Evolutionary conservation across 2,797 vertebrate genomes (phyloP).

Genomic region (Eulemur rubriventer): DNA sequence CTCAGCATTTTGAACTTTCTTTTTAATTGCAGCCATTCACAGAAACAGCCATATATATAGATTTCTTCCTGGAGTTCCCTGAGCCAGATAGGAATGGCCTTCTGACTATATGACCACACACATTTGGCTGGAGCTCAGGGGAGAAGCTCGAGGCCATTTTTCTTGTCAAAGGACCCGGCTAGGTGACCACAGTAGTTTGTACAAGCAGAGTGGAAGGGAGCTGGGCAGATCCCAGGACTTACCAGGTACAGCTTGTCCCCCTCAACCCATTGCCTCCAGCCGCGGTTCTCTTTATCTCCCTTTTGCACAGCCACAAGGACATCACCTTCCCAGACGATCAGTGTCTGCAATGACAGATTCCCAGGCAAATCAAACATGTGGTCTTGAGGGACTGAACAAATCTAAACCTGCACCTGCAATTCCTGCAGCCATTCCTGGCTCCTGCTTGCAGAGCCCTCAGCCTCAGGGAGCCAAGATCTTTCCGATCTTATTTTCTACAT

Average conservation of each 20-base stretch:
- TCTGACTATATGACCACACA: constrained; percentile 23
- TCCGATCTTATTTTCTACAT: not conserved
- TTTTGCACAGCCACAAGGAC: constrained; percentile 94
- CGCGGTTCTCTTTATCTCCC: constrained; percentile 95
- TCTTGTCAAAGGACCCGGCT: constrained; percentile 4
- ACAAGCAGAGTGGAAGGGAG: not conserved
- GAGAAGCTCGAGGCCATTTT: not conserved
- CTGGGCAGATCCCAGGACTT: constrained; percentile 76
- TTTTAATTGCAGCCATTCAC: constrained; percentile 57
- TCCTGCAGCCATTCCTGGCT: not conserved
- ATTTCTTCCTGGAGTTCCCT: constrained; percentile 60
- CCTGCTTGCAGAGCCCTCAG: not conserved
- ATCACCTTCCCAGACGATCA: constrained; percentile 94
- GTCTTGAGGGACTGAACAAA: not conserved
- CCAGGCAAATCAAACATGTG: not conserved
- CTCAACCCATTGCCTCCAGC: constrained; percentile 98
- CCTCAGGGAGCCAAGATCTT: not conserved
- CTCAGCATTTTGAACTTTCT: constrained; percentile 58
- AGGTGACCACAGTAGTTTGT: not conserved
- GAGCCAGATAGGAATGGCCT: constrained; percentile 60
- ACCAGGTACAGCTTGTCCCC: constrained; percentile 94
- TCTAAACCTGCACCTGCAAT: not conserved
- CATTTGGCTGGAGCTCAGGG: constrained; percentile 36
- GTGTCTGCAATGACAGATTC: constrained; percentile 85
- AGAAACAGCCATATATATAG: constrained; percentile 8